Conservation (phyloP, 2,888 invertebrate genomes). For the Lochmaea crataegi region DNA sequence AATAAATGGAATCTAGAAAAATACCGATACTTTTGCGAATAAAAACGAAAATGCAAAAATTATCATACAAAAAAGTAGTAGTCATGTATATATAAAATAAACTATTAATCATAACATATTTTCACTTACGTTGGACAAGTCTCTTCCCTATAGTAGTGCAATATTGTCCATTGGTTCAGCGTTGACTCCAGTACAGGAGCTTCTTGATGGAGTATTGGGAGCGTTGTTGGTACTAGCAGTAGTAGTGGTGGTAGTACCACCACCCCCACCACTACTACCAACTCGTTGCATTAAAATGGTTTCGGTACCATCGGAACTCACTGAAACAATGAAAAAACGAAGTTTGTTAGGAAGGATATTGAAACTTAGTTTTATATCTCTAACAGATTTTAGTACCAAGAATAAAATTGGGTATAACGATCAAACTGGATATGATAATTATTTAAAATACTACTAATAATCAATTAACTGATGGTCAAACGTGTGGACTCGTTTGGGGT, state of each 20-base stretch:
- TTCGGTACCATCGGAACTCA: conserved; percentile 51
- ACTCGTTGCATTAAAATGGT: conserved; percentile 57
- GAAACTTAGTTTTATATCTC: too few relatives aligned
- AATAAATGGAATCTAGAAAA: too few relatives aligned
- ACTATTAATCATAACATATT: background rate
- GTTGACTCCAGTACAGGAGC: conserved; percentile 55
- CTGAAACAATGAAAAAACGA: conserved; percentile 37
- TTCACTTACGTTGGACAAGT: conserved; percentile 32
- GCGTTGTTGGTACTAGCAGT: conserved; percentile 20
- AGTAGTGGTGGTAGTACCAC: conserved; percentile 26
- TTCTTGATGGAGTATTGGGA: conserved; percentile 53
- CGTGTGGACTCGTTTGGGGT: too few relatives aligned
- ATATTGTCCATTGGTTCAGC: conserved; percentile 55
- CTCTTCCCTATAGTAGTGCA: conserved; percentile 50
- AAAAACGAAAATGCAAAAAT: too few relatives aligned
- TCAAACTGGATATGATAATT: too few relatives aligned
- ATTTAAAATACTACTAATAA: too few relatives aligned
- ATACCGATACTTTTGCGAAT: too few relatives aligned
- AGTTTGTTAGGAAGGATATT: background rate
- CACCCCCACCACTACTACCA: conserved; percentile 44
- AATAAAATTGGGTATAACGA: too few relatives aligned
- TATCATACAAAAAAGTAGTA: too few relatives aligned
- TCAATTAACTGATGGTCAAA: too few relatives aligned
- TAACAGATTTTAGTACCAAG: too few relatives aligned
- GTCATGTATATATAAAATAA: too few relatives aligned